A percentile compares a stretch with the other conserved stretches of the same genome.
phyloP scores from a whole-genome alignment of 1,140 invertebrate genomes.

The Zeugodacus cucurbitae region DNA sequence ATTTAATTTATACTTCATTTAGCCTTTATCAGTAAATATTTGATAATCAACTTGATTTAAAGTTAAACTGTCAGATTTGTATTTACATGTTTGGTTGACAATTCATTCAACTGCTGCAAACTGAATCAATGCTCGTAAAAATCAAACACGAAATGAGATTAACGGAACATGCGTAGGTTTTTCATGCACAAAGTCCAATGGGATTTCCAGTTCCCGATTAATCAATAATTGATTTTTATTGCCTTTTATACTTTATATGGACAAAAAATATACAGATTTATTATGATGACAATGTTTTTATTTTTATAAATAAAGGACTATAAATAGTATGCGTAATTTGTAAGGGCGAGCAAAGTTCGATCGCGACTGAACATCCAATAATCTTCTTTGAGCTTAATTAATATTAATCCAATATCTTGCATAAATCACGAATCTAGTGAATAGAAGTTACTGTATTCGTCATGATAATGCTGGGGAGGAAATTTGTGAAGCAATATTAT shows the following conservation, averaged over 20 bases:
- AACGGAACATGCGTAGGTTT: neutral
- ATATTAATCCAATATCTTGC: no score
- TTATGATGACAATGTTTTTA: neutral
- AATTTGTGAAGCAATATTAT: no score
- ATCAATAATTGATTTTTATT: neutral
- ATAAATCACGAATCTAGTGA: no score
- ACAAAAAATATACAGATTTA: neutral
- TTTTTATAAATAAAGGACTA: no score
- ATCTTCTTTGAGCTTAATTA: no score
- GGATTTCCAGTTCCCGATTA: neutral
- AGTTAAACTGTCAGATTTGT: neutral
- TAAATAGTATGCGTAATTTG: no score
- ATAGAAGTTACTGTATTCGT: no score
- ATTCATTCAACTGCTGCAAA: neutral
- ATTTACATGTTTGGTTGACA: neutral
- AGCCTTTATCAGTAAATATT: neutral
- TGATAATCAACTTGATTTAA: neutral
- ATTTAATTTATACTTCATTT: no score
- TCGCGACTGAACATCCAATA: no score
- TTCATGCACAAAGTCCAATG: neutral
- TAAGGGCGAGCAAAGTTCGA: no score
- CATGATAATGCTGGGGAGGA: no score
- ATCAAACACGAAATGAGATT: neutral
- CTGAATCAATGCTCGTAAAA: neutral
- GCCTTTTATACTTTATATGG: neutral